Percentiles rank a stretch among this genome's conserved stretches.
phyloP scores from a whole-genome alignment of 2,797 vertebrate genomes.

The Hydrolagus colliei region DNA sequence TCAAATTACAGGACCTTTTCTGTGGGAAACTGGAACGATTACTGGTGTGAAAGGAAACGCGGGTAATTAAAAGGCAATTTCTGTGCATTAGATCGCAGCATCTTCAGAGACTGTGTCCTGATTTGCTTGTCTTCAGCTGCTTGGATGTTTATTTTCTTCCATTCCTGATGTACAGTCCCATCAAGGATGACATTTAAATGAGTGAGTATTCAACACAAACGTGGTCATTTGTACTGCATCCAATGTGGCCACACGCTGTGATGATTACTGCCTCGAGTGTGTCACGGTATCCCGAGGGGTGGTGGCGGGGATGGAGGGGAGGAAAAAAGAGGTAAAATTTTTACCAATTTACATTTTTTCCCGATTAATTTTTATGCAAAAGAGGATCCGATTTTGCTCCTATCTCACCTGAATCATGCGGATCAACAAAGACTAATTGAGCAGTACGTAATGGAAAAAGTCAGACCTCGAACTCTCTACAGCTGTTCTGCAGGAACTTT shows the following conservation, averaged over 20 bases:
- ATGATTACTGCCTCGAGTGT: slow-evolving; percentile 86
- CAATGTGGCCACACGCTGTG: slow-evolving; percentile 79
- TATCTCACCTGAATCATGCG: slow-evolving; percentile 80
- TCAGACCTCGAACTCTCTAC: slow-evolving; percentile 73
- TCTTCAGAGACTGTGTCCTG: slow-evolving; percentile 59
- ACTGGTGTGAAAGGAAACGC: slow-evolving; percentile 68
- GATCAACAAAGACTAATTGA: slow-evolving; percentile 80
- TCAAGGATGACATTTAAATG: slow-evolving; percentile 98
- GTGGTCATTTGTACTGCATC: slow-evolving; percentile 86
- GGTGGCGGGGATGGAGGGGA: slow-evolving; percentile 47
- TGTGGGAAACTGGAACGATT: slow-evolving; percentile 77
- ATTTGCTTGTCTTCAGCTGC: slow-evolving; percentile 68
- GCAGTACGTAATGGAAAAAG: slow-evolving; percentile 75
- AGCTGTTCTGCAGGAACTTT: slow-evolving; percentile 70
- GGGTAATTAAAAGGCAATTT: slow-evolving; percentile 80
- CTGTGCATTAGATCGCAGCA: slow-evolving; percentile 76
- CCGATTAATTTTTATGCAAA: slow-evolving; percentile 88
- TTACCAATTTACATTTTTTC: slow-evolving; percentile 84
- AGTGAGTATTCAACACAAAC: slow-evolving; percentile 88
- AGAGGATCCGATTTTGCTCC: slow-evolving; percentile 66
- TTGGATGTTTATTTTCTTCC: slow-evolving; percentile 62
- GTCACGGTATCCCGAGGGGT: slow-evolving; percentile 59
- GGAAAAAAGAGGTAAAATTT: slow-evolving; percentile 62
- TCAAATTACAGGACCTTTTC: slow-evolving; percentile 70
- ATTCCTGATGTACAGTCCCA: slow-evolving; percentile 63